Percentiles rank a stretch among this genome's conserved stretches.
phyloP scores from a whole-genome alignment of 2,797 vertebrate genomes.

The Pipistrellus pipistrellus region DNA sequence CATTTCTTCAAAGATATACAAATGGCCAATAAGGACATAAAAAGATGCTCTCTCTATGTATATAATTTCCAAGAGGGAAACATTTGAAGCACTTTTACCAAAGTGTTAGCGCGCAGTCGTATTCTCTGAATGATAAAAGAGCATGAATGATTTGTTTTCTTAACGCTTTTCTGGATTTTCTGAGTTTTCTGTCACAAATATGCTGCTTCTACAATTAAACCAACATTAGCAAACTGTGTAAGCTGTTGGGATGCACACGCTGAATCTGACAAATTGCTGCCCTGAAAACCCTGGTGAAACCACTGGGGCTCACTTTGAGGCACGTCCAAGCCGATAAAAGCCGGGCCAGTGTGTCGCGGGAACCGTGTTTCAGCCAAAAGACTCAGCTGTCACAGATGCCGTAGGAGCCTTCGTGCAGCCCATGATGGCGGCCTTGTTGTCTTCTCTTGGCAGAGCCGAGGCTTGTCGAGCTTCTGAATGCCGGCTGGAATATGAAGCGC shows the following conservation, averaged over 20 bases:
- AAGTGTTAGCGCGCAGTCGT: neutral
- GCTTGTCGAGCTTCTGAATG: neutral
- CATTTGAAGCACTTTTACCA: neutral
- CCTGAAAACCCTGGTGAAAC: neutral
- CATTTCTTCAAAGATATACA: neutral
- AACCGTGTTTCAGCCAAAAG: neutral
- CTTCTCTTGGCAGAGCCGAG: neutral
- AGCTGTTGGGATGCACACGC: neutral
- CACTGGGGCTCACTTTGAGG: neutral
- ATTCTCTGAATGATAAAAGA: neutral
- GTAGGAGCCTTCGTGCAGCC: neutral
- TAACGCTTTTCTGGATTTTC: neutral
- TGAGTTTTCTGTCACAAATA: neutral
- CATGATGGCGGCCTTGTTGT: neutral
- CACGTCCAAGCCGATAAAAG: neutral
- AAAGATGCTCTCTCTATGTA: neutral
- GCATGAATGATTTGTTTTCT: neutral
- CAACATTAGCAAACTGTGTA: neutral
- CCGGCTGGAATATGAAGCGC: neutral
- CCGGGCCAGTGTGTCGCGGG: neutral
- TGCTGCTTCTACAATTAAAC: neutral
- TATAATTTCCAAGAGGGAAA: neutral
- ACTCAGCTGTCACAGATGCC: neutral
- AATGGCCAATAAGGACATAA: neutral
- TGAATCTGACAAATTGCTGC: neutral